Evolutionary conservation across 2,797 vertebrate species (phyloP), one percentile per base, ranked within the genome.

Genomic region (Clarias platycephalus): DNA sequence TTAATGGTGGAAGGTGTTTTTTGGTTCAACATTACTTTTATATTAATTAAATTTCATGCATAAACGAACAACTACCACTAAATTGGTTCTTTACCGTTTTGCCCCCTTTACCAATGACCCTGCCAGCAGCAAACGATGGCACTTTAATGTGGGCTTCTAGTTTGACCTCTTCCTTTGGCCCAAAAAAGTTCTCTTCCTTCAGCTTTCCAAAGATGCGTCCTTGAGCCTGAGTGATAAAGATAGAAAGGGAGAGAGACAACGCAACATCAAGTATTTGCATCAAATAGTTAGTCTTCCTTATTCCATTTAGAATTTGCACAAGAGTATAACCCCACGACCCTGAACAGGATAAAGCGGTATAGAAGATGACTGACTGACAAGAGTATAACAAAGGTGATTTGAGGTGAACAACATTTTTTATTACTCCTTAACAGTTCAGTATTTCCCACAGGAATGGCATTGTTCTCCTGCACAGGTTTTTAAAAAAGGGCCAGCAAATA

Each of bases 131-230:
- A 88, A 96, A 98, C 82, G 98, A 98, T 71, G 98, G 98, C 92
- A 99, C 98, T 95, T 98, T 97, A 92, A 99, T 99, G 91, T 99
- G 97, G 87, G 98, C 97, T 92, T 99, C 98, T 91, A 99, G 95
- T 93, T 99, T 99, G 88, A 99, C 98, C 91, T 99, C 98, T 91
- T 99, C 98, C 87, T 99, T 99, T 89, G 98, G 98, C 90, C 98
- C 98, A 91, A 99, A 98, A 92, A 99, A 99, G 91, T 99, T 99
- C 94, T 99, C 98, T 93, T 99, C 98, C 91, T 99, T 99, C 90
- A 99, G 95, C 93, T 99, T 99, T 68, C 98, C 96, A 92, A 98
- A 99, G 89, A 99, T 98, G 90, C 98, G 96, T 94, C 98, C 98
- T 95, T 99, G 98, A 94, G 97, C 97, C 97, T 98, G 90, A 88